A percentile compares a stretch with the other conserved stretches of the same genome.
phyloP scores from a whole-genome alignment of 2,797 vertebrate genomes.

The Falco berigora region DNA sequence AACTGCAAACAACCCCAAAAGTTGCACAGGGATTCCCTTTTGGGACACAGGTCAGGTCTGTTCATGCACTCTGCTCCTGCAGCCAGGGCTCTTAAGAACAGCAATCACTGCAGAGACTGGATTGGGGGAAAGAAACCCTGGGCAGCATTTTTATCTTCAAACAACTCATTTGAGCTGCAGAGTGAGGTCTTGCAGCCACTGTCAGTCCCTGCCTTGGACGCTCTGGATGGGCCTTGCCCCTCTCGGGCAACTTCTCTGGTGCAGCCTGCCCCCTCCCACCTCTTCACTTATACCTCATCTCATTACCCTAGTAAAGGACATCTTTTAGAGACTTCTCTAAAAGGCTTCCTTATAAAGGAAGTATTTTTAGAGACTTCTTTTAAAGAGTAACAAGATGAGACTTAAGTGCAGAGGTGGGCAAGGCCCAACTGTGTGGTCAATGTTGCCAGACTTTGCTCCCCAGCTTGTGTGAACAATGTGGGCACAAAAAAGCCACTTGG shows the following conservation, averaged over 20 bases:
- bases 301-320: not conserved
- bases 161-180: not conserved
- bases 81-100: not conserved
- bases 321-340: not conserved
- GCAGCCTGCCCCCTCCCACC: not conserved
- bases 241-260: not conserved
- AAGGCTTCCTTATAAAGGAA: not conserved
- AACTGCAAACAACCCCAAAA: not conserved
- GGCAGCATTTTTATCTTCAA: not conserved
- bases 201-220: not conserved
- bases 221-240: no score
- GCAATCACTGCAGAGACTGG: not conserved
- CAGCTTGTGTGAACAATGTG: not conserved
- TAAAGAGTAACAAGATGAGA: not conserved
- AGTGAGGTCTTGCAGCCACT: not conserved
- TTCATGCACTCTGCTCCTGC: not conserved
- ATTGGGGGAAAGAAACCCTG: not conserved
- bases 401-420: not conserved
- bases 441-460: not conserved
- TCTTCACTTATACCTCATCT: not conserved
- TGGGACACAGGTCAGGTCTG: not conserved
- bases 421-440: accelerated
- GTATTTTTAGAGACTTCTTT: not conserved
- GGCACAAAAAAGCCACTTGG: not conserved
- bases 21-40: not conserved